Evolutionary conservation across 2,113 vertebrate species (phyloP).

Genomic region (Ranitomeya imitator): DNA sequence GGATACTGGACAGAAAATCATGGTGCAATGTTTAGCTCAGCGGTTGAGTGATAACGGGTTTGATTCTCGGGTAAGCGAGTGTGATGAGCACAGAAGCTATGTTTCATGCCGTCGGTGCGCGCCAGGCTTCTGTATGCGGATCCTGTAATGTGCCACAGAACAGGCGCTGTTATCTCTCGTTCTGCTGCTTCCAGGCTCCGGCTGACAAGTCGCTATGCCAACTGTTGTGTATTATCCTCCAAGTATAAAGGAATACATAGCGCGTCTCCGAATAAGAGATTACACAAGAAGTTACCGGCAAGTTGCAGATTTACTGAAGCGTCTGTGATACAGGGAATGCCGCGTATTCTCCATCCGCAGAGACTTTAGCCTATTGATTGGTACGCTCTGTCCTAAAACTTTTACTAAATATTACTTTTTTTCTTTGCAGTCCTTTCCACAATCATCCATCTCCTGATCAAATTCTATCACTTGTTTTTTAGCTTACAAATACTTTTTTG

Average conservation of each 20-base stretch:
- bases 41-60: not conserved
- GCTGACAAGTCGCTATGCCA: conserved; percentile 29
- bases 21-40: not conserved
- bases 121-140: not conserved
- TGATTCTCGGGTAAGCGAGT: not conserved
- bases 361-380: not conserved
- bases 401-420: not conserved
- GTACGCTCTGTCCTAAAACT: not conserved
- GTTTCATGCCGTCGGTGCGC: not conserved
- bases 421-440: not conserved
- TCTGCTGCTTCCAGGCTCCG: conserved; percentile 26
- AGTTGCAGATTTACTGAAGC: conserved; percentile 30
- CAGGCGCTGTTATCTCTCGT: conserved; percentile 30
- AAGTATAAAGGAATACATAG: conserved; percentile 44
- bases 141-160: conserved; percentile 3
- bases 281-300: conserved; percentile 9
- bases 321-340: not conserved
- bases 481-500: not conserved
- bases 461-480: not conserved
- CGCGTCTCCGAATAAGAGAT: conserved; percentile 40
- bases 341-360: not conserved
- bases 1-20: not conserved
- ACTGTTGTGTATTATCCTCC: conserved; percentile 30
- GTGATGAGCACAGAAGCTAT: not conserved
- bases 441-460: no score